Evolutionary conservation across 2,797 vertebrate genomes (phyloP).

Genomic region (Pipistrellus nathusii): DNA sequence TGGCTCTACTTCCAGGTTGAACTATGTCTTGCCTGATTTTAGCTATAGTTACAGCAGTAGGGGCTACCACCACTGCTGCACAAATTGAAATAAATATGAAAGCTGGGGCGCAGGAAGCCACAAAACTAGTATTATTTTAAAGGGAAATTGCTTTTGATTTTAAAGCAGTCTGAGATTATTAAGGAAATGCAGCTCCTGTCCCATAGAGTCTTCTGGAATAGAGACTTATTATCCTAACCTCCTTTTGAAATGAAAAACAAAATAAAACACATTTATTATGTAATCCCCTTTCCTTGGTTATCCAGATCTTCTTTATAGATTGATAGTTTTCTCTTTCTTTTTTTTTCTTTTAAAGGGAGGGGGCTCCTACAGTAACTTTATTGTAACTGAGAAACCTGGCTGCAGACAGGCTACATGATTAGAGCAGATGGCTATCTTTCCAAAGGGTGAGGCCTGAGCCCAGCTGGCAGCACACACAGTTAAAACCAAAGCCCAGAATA

Average conservation of each 20-base stretch:
- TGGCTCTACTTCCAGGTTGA: background rate
- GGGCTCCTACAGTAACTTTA: slow-evolving; percentile 61
- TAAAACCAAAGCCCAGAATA: background rate
- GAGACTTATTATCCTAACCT: background rate
- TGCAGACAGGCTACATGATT: slow-evolving; percentile 50
- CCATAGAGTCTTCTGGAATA: background rate
- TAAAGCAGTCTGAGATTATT: background rate
- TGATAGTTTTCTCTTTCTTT: background rate
- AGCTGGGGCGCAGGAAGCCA: slow-evolving; percentile 9
- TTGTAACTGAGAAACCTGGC: slow-evolving; percentile 71
- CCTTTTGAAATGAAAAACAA: slow-evolving; percentile 23
- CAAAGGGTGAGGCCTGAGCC: background rate
- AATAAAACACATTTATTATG: background rate
- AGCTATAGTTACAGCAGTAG: background rate
- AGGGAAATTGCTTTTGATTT: slow-evolving; percentile 43
- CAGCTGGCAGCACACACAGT: background rate
- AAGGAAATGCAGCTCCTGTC: background rate
- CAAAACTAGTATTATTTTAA: slow-evolving; percentile 41
- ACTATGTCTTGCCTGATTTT: background rate
- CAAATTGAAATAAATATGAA: slow-evolving; percentile 5
- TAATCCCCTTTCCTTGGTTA: background rate
- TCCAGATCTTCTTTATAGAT: background rate
- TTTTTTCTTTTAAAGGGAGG: background rate
- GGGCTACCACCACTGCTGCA: background rate
- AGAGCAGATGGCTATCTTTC: slow-evolving; percentile 58